Evolutionary conservation across 2,113 vertebrate species (phyloP).

Genomic region (Pimephales promelas): DNA sequence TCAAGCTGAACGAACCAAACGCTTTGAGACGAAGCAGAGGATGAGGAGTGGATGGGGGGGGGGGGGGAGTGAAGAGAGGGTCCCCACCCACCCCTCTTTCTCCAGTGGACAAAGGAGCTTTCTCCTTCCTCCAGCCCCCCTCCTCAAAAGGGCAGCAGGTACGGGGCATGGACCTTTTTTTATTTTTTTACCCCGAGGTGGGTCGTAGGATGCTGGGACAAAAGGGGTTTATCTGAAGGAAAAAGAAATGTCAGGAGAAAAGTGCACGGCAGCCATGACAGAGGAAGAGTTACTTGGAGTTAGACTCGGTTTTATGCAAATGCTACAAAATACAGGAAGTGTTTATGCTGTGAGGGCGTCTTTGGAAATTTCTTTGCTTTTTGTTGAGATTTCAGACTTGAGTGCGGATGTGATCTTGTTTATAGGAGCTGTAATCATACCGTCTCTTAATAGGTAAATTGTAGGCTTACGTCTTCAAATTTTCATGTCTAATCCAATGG

Average conservation of each 20-base stretch:
- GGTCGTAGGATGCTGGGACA: slow-evolving; percentile 27
- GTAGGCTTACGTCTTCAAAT: not conserved
- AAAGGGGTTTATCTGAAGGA: slow-evolving; percentile 33
- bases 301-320: slow-evolving; percentile 12
- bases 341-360: not conserved
- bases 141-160: slow-evolving; percentile 54
- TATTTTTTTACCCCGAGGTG: slow-evolving; percentile 33
- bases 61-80: slow-evolving; percentile 44
- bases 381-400: slow-evolving; percentile 15
- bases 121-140: slow-evolving; percentile 28
- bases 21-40: slow-evolving; percentile 26
- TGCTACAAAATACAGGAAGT: not conserved
- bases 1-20: not conserved
- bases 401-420: not conserved
- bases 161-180: slow-evolving; percentile 48
- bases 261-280: not conserved
- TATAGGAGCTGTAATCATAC: not conserved
- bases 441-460: not conserved
- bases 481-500: too few species aligned
- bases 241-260: slow-evolving; percentile 44
- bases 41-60: slow-evolving; percentile 34
- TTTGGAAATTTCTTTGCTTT: not conserved
- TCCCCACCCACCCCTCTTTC: slow-evolving; percentile 18
- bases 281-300: slow-evolving; percentile 4
- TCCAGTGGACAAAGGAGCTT: slow-evolving; percentile 39